Evolutionary conservation across 2,113 vertebrate genomes (phyloP), one percentile per base, ranked within the genome.

Genomic region (Sclerurus mexicanus): DNA sequence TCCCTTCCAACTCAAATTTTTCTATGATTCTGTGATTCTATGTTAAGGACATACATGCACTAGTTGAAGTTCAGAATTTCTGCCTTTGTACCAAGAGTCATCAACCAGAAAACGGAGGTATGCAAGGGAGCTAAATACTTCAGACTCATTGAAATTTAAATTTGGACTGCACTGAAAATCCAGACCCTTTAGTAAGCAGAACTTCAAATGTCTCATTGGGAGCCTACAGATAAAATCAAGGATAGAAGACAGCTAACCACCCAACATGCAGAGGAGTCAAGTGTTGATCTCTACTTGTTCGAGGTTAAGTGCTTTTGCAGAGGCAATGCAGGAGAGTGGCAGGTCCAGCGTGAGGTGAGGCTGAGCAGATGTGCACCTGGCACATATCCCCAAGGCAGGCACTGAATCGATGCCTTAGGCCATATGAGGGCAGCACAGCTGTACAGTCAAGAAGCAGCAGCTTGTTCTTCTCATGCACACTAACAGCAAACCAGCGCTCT

Each of bases 401-500:
- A 3, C 52, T 69, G 68, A 67, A 28, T 25, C 1, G 31, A 18
- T 66, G 46, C 31, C 59, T 46, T 69, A 67, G 73, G 64, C 46
- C 2, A 0, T 83, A 15, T 0, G 2, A 28, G 27, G 50, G 63
- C 71, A 91, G 77, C 73, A 72, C 76, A 56, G 40, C 30, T 4
- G 4, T 42, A 7, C 14, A 2, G 27, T 27, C 84, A 35, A 8
- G 49, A 35, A 72, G 63, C 33, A 68, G 55, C 49, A 83, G 58
- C 46, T 73, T 27, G 4, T 21, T 30, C 9, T 81, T 71, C 71
- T 79, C 0, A 0, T 15, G 27, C 30, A 35, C 27, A 21, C 14
- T 20, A 39, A 50, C 7, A 83, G 59, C 39, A 83, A 83, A 35
- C 39, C 72, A 55, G 39, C 14, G 3, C 35, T 84, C 47, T 52